Evolutionary conservation across 1,140 invertebrate species (phyloP).

Genomic region (Drosophila pallidifrons): DNA sequence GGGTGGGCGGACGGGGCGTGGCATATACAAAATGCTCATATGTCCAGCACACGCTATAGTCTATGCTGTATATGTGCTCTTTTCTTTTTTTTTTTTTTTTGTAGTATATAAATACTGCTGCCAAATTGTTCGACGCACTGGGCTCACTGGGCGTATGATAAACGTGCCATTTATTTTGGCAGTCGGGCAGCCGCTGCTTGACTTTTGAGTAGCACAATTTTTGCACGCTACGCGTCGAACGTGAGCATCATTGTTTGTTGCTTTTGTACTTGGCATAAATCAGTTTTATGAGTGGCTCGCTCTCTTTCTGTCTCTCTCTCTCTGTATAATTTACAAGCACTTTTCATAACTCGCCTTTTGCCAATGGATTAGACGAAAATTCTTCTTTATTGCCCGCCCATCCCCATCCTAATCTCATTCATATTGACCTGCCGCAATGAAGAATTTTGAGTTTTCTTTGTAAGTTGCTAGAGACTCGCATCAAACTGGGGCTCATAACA

Average conservation of each 20-base stretch:
- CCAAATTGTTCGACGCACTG: constrained; percentile 73
- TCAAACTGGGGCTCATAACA: constrained; percentile 29
- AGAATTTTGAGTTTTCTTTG: constrained; percentile 42
- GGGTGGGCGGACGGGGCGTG: constrained; percentile 10
- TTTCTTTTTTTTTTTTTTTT: constrained; percentile 9
- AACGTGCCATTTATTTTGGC: constrained; percentile 78
- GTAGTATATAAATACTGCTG: constrained; percentile 75
- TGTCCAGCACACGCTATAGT: constrained; percentile 11
- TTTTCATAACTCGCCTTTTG: constrained; percentile 21
- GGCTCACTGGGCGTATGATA: constrained; percentile 79
- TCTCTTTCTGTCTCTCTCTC: constrained; percentile 26
- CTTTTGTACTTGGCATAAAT: constrained; percentile 51
- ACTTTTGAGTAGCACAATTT: constrained; percentile 56
- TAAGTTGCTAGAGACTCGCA: constrained; percentile 1
- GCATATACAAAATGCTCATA: constrained; percentile 44
- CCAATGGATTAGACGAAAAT: not conserved
- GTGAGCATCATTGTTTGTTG: constrained; percentile 46
- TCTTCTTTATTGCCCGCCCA: not conserved
- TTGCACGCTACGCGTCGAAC: constrained; percentile 47
- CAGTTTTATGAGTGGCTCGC: constrained; percentile 57
- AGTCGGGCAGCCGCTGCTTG: constrained; percentile 31
- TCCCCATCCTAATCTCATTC: not conserved
- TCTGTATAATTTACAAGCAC: constrained; percentile 67
- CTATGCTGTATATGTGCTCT: constrained; percentile 18
- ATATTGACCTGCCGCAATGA: constrained; percentile 75